Conservation (phyloP, 2,888 invertebrate genomes). For the Meiosimyza platycephala region DNA sequence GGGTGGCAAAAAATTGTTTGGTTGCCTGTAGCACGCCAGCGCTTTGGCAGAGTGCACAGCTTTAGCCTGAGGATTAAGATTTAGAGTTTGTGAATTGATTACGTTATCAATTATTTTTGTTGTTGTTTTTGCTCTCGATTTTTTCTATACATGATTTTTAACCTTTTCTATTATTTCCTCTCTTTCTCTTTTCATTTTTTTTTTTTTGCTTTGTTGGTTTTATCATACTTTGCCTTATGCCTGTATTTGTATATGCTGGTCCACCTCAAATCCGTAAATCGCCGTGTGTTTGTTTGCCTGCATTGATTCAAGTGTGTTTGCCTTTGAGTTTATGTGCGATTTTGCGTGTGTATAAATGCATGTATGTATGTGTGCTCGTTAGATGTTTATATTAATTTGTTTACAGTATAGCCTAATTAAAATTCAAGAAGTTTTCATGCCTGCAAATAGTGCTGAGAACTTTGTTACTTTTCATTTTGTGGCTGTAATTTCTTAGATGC, state of each 20-base stretch:
- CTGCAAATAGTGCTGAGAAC: no score
- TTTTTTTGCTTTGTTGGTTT: background rate
- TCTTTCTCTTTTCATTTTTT: background rate
- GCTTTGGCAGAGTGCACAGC: slow-evolving; percentile 18
- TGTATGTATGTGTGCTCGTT: background rate
- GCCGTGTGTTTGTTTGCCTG: slow-evolving; percentile 21
- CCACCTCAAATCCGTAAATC: slow-evolving; percentile 15
- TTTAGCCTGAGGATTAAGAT: slow-evolving; percentile 47
- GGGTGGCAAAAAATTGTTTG: background rate
- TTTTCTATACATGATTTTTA: background rate
- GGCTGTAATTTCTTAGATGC: no score
- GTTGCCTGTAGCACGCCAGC: background rate
- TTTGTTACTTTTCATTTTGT: no score
- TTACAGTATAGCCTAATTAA: no score
- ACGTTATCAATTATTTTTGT: slow-evolving; percentile 64
- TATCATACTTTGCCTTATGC: no score
- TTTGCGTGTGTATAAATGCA: background rate
- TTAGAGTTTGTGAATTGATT: slow-evolving; percentile 58
- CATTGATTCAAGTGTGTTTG: background rate
- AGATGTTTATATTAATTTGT: background rate
- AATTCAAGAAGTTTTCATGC: no score
- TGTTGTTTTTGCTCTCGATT: slow-evolving; percentile 33
- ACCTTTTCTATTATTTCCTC: no score
- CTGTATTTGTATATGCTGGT: background rate
- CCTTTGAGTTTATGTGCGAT: slow-evolving; percentile 14